Evolutionary conservation across 2,113 vertebrate species (phyloP), one percentile per base, ranked within the genome.

Genomic region (Acanthisitta chloris): DNA sequence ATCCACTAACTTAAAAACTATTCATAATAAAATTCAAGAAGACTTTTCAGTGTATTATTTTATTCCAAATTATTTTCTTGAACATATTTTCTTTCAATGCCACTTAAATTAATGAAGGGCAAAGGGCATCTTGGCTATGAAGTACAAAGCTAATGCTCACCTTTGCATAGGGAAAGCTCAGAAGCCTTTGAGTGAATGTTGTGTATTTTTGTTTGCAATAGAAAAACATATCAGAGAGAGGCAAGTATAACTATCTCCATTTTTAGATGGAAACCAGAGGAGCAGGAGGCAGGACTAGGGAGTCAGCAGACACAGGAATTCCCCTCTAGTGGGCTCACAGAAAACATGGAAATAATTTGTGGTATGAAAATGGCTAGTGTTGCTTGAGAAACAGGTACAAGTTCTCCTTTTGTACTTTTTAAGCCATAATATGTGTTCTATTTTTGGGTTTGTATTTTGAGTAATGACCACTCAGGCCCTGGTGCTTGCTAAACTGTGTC

Each of bases 381-480:
- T 87, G 36, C 86, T 85, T 85, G n/a, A 92, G 38, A 62, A 88
- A 87, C 54, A 29, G 13, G 36, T 80, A 73, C 36, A 40, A 43
- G 33, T 82, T 94, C 42, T 88, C 24, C 76, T 49, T 70, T 78
- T 64, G 33, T 42, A 17, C n/a, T 88, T 71, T 65, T 48, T 5
- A 86, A 85, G 36, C 36, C 26, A 4, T 76, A 77, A 26, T 78
- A 43, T 16, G 7, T 87, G 36, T 83, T 96, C 85, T 81, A 2
- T 88, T 91, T 73, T 77, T 55, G 81, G 96, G 49, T 97, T 97
- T 97, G 66, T 79, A 66, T 96, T 96, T 94, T 94, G 77, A 92
- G 67, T 96, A 96, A 90, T 87, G 81, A 86, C 84, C 14, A 21
- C 88, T 79, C 86, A 89, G 81, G 85, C 57, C 69, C 45, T 82